Base-by-base conservation (phyloP, 1,140 invertebrate species). In the Physella acuta region DNA sequence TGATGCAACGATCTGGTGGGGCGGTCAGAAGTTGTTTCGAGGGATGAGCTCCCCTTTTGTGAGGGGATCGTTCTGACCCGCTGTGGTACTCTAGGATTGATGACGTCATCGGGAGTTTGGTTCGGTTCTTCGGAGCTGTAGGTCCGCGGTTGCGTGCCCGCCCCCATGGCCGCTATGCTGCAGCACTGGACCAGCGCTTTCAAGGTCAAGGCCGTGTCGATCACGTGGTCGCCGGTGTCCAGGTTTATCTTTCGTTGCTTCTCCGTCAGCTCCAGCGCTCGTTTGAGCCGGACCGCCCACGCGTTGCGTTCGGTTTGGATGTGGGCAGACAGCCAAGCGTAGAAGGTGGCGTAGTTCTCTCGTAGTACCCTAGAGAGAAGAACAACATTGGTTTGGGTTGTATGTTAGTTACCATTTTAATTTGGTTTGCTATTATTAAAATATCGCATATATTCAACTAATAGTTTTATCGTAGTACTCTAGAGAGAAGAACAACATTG, bases 281-380 rank as follows among this genome's bases (percentile, higher is more conserved):
- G 55, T 44, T 37, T 44, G 1, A 68, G 56, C 60, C 66, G 31
- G 36, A 58, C 52, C 0, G 56, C 66, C 56, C 66, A 59, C 2
- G 66, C 53, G 56, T 68, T 68, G 3, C 66, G 55, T n/a, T 68
- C 66, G 1, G 24, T n/a, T 28, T 68, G 66, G 24, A 68, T 24
- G 56, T 68, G 66, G 5, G 56, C 2, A 5, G 66, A 16, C 39
- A 68, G 39, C 66, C 66, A 68, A 31, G 55, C n/a, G 37, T 68
- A 51, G 28, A 68, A 60, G 11, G 16, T 44, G 30, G 34, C 55
- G 30, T 68, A 68, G 37, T 68, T 59, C 56, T 68, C 66, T 60
- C 66, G 53, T 1, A 68, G 56, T 1, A 68, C 36, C 31, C 66
- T 68, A 51, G 30, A 51, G 20, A 30, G 17, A 55, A 8, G 26